Evolutionary conservation across 2,113 vertebrate species (phyloP).

Genomic region (Microtus montanus): DNA sequence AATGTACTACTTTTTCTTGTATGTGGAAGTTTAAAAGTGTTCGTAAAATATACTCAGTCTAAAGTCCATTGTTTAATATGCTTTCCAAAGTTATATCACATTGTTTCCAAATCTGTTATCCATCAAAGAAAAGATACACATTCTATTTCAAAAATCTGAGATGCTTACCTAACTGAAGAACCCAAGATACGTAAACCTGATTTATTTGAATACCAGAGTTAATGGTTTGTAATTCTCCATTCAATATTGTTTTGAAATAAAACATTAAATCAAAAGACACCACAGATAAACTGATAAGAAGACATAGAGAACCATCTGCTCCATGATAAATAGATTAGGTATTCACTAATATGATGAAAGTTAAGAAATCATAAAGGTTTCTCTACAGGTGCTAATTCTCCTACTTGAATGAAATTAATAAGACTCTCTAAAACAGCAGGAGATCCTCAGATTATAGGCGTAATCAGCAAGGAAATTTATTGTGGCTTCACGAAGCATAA

Average conservation of each 20-base stretch:
- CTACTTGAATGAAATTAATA: conserved; percentile 91
- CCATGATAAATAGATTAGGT: conserved; percentile 74
- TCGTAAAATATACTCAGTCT: background rate
- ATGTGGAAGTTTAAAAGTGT: background rate
- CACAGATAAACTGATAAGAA: conserved; percentile 45
- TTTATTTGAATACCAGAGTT: background rate
- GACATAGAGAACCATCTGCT: conserved; percentile 73
- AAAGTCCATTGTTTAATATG: background rate
- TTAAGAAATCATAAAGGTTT: conserved; percentile 85
- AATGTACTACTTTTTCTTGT: background rate
- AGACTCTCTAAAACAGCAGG: conserved; percentile 89
- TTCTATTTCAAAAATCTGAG: background rate
- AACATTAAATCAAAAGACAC: conserved; percentile 12
- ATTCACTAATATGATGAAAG: conserved; percentile 83
- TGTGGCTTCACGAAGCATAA: conserved; percentile 87
- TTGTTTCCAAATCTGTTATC: background rate
- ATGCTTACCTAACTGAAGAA: conserved; percentile 4
- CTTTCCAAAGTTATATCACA: background rate
- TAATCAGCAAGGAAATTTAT: conserved; percentile 91
- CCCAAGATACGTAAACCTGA: background rate
- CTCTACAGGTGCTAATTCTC: conserved; percentile 91
- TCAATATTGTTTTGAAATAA: background rate
- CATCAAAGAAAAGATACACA: background rate
- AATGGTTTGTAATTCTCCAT: background rate
- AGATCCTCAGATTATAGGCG: conserved; percentile 86